Conservation (phyloP, 2,888 invertebrate species). For the Bellardia bayeri region DNA sequence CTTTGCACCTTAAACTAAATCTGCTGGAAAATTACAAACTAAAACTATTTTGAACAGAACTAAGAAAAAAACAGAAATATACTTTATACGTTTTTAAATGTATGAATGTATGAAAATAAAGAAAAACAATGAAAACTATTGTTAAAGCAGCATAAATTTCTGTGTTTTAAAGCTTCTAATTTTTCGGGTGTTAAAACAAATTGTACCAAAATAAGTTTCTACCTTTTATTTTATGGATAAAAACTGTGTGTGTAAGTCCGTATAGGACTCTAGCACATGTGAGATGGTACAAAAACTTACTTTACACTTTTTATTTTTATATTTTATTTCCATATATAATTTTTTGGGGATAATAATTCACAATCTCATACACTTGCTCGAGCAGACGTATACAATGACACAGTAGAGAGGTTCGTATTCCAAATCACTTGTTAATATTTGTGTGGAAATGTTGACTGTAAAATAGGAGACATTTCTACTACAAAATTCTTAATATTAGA, state of each 20-base stretch:
- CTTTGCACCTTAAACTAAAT: slow-evolving; percentile 51
- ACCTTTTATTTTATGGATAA: slow-evolving; percentile 18
- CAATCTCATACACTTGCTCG: slow-evolving; percentile 25
- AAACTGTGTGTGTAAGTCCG: not conserved
- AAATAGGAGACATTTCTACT: too few relatives aligned
- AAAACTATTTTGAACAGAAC: slow-evolving; percentile 23
- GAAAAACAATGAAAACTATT: slow-evolving; percentile 6
- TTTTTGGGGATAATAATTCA: slow-evolving; percentile 55
- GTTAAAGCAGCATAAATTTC: slow-evolving; percentile 26
- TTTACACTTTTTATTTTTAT: not conserved
- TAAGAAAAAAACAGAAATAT: not conserved
- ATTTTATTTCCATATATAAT: slow-evolving; percentile 9
- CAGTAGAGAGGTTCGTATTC: not conserved
- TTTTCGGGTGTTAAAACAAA: slow-evolving; percentile 58
- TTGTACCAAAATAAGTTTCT: slow-evolving; percentile 48
- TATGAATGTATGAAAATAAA: not conserved
- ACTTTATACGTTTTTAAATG: not conserved
- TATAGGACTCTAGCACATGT: slow-evolving; percentile 32
- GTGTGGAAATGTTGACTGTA: too few relatives aligned
- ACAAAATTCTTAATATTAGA: too few relatives aligned
- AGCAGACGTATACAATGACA: not conserved
- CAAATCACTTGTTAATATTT: not conserved
- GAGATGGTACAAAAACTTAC: slow-evolving; percentile 19
- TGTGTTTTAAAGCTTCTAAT: slow-evolving; percentile 58
- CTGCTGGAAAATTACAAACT: slow-evolving; percentile 50